These are phyloP conservation scores for Keiferia lycopersicella DNA, from an alignment of 2,888 invertebrate genomes.

Conservation along the genomic window DNA sequence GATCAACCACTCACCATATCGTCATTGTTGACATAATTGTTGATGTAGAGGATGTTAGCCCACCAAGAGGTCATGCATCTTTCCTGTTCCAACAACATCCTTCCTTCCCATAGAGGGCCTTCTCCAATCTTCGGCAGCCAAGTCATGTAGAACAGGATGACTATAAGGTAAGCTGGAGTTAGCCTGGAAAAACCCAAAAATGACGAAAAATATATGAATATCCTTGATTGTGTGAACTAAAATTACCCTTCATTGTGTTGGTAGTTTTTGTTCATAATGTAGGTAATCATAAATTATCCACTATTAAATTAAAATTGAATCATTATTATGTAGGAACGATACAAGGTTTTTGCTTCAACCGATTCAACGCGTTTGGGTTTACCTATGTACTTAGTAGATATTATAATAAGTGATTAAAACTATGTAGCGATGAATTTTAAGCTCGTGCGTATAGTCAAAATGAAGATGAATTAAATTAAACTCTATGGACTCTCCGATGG, in stretches of 20 bases:
- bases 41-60: slow-evolving; percentile 87
- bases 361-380: too few relatives aligned
- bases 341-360: too few relatives aligned
- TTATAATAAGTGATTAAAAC: too few relatives aligned
- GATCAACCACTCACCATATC: slow-evolving; percentile 70
- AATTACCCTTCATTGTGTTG: background rate
- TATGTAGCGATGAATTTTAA: too few relatives aligned
- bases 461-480: too few relatives aligned
- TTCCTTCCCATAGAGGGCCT: slow-evolving; percentile 88
- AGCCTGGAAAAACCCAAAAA: slow-evolving; percentile 71
- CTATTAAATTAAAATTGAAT: background rate
- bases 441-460: too few relatives aligned
- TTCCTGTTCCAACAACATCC: slow-evolving; percentile 80
- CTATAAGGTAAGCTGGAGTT: slow-evolving; percentile 87
- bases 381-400: too few relatives aligned
- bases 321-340: too few relatives aligned
- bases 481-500: too few relatives aligned
- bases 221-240: too few relatives aligned
- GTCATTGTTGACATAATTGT: slow-evolving; percentile 86
- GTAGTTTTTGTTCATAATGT: background rate
- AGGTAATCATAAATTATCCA: background rate
- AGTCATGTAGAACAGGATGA: slow-evolving; percentile 87
- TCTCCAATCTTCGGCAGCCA: slow-evolving; percentile 85
- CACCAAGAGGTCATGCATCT: slow-evolving; percentile 87
- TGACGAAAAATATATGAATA: background rate